Base-by-base conservation (phyloP, 2,797 vertebrate species). In the Anguilla marmorata region DNA sequence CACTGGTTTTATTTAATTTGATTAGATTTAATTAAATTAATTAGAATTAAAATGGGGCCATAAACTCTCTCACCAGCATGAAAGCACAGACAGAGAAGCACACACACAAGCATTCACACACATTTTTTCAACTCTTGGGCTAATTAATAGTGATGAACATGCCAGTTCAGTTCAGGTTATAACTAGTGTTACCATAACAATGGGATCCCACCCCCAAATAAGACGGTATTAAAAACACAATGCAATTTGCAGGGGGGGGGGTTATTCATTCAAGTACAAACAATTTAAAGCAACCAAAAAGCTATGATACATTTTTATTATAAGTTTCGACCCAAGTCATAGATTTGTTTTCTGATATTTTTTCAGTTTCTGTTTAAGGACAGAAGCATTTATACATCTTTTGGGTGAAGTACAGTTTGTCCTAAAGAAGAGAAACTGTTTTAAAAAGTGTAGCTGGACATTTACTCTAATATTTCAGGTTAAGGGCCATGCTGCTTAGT, bases 261-360 rank as follows among this genome's bases (percentile, higher is more conserved):
- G 24, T 33, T 14, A 74, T 30, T 12, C 0, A 5, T 66, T 24
- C n/a, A 74, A 41, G 33, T 37, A 58, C 84, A 52, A 24, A 88
- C 50, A 76, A 86, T 52, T 86, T 60, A 88, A 86, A 84, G 85
- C 24, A 48, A 27, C 56, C 45, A 80, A 58, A n/a, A 30, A 37
- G 88, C n/a, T 21, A 79, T 86, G n/a, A 69, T 2, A 33, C 33
- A 33, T 2, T 27, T 56, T 21, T 58, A 2, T 52, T 30, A 27
- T 52, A 27, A 16, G 45, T 74, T 52, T 74, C 27, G 45, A 72
- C 52, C 33, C 27, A 76, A 56, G 3, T 54, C 21, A 58, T 19
- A 21, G 11, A 79, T 69, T 60, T 87, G 60, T 45, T 79, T 30
- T 56, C 19, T 48, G 50, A 37, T 16, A 48, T 45, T 6, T 50